Conservation (phyloP, 1,140 invertebrate species). For the Sipha flava region DNA sequence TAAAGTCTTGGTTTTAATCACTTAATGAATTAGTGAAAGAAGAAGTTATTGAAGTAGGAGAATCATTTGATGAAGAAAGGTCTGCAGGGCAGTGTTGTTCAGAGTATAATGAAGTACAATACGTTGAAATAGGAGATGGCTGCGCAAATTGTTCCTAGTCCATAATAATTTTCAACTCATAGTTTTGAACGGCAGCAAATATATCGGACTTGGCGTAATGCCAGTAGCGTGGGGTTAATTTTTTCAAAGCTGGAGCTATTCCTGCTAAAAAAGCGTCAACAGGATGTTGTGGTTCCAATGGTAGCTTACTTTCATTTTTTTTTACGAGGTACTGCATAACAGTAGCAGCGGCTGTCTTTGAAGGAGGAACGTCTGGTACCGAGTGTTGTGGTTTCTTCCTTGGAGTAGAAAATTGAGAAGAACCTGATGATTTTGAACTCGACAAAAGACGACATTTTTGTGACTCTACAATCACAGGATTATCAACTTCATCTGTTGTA, state of each 20-base stretch:
- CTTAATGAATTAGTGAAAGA: too few species aligned
- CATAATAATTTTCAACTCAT: conserved; percentile 25
- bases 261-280: conserved; percentile 36
- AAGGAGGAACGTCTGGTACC: not conserved
- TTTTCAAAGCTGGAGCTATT: conserved; percentile 34
- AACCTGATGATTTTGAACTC: not conserved
- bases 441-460: not conserved
- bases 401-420: not conserved
- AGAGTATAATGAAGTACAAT: not conserved
- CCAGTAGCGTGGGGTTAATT: conserved; percentile 27
- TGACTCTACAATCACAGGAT: not conserved
- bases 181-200: conserved; percentile 34
- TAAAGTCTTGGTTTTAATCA: too few species aligned
- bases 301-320: not conserved
- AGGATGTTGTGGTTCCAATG: not conserved
- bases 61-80: too few species aligned
- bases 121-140: not conserved
- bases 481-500: not conserved
- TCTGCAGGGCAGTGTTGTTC: not conserved
- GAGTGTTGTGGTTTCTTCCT: not conserved
- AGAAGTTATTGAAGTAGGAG: too few species aligned
- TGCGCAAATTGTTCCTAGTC: not conserved
- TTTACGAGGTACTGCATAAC: not conserved
- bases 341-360: not conserved
- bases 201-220: conserved; percentile 34